These are phyloP conservation scores for Epistrophe grossulariae DNA, from an alignment of 2,888 invertebrate genomes.

Conservation along the genomic window DNA sequence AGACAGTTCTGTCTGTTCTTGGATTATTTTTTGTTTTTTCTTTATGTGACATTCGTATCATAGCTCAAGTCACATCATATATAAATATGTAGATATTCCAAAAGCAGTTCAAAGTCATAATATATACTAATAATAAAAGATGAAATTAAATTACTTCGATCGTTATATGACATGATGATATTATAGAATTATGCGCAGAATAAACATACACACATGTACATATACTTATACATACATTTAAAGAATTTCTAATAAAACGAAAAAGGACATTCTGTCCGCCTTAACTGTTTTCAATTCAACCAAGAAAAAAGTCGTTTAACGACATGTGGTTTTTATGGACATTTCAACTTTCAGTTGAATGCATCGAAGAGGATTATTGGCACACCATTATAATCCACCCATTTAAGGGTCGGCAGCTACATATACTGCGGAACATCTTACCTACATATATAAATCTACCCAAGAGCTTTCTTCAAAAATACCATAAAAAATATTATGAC, in stretches of 20 bases:
- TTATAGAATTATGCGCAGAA: background rate
- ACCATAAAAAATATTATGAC: conserved; percentile 28
- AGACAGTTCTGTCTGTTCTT: background rate
- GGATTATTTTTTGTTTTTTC: background rate
- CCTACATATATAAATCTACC: background rate
- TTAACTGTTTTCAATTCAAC: conserved; percentile 11
- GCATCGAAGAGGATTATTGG: conserved; percentile 61
- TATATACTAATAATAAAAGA: conserved; percentile 18
- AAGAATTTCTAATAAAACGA: conserved; percentile 17
- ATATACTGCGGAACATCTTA: conserved; percentile 1
- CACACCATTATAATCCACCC: conserved; percentile 52
- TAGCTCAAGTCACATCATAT: conserved; percentile 8
- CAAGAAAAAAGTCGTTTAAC: conserved; percentile 45
- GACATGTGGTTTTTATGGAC: conserved; percentile 68
- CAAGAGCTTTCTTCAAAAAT: background rate
- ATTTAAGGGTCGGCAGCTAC: background rate
- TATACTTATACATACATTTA: conserved; percentile 13
- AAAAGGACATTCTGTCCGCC: conserved; percentile 20
- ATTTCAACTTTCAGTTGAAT: conserved; percentile 50
- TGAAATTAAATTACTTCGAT: conserved; percentile 18
- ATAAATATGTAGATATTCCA: background rate
- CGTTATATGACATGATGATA: conserved; percentile 21
- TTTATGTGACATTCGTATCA: background rate
- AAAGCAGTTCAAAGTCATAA: conserved; percentile 18
- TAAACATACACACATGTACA: background rate